Percentiles rank a stretch among this genome's conserved stretches.
These are phyloP conservation scores for Micropterix aruncella DNA, from an alignment of 2,888 invertebrate species.

Conservation along the genomic window DNA sequence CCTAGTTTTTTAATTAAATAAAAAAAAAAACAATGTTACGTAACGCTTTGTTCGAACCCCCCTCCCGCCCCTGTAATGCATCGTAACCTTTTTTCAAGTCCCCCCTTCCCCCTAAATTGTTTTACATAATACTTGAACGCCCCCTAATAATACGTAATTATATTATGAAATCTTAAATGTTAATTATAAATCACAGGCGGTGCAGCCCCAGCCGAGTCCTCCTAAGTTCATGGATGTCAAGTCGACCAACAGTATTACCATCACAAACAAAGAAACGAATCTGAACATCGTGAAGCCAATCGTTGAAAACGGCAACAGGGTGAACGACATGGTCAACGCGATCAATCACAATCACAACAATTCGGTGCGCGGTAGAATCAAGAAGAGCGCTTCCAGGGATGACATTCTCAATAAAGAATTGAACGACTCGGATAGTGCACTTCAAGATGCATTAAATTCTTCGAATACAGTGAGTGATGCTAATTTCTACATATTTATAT, in stretches of 20 bases:
- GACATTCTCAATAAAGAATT: slow-evolving; percentile 25
- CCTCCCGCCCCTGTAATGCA: too few relatives aligned
- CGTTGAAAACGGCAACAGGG: slow-evolving; percentile 26
- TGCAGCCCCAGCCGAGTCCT: slow-evolving; percentile 34
- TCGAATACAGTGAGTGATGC: slow-evolving; percentile 32
- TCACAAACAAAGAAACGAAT: slow-evolving; percentile 1
- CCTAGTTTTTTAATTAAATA: too few relatives aligned
- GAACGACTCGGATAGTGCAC: slow-evolving; percentile 21
- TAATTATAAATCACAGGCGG: slow-evolving; percentile 23
- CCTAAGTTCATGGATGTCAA: slow-evolving; percentile 28
- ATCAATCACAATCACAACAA: slow-evolving; percentile 25
- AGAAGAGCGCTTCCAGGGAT: slow-evolving; percentile 33
- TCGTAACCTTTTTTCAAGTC: too few relatives aligned
- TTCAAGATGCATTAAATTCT: slow-evolving; percentile 31
- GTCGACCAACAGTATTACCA: slow-evolving; percentile 17
- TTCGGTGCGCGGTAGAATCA: slow-evolving; percentile 27
- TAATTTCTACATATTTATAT: neutral
- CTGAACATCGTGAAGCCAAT: slow-evolving; percentile 10
- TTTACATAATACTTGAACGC: too few relatives aligned
- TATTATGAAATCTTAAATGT: too few relatives aligned
- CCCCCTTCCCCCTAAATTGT: too few relatives aligned
- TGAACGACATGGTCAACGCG: slow-evolving; percentile 32
- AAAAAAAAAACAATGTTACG: too few relatives aligned
- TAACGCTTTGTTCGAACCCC: too few relatives aligned
- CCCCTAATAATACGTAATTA: too few relatives aligned